Percentiles rank a stretch among this genome's conserved stretches.
Conservation (phyloP, 2,888 invertebrate genomes). For the Linnaemya tessellans region DNA sequence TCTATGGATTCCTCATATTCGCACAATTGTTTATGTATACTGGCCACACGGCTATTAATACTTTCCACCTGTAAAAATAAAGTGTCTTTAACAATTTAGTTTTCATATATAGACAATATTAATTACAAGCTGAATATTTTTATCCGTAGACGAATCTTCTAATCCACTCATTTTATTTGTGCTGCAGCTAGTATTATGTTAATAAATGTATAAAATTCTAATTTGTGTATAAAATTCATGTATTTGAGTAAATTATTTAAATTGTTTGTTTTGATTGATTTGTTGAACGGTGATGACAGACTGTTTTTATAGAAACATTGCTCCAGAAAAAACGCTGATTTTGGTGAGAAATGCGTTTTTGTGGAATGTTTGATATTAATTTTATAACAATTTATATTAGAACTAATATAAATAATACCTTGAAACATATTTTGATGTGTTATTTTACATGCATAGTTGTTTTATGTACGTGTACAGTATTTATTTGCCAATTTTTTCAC, state of each 20-base stretch:
- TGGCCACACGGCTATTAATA: conserved; percentile 72
- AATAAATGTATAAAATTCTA: too few species aligned
- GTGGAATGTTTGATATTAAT: too few species aligned
- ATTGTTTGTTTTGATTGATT: neutral
- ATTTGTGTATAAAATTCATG: neutral
- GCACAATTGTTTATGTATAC: conserved; percentile 73
- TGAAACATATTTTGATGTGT: too few species aligned
- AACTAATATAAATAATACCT: too few species aligned
- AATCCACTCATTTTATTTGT: conserved; percentile 42
- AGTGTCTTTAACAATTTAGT: neutral
- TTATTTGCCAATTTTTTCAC: too few species aligned
- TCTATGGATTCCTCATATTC: conserved; percentile 70
- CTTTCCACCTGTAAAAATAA: conserved; percentile 57
- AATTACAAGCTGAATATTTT: conserved; percentile 56
- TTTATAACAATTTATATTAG: too few species aligned
- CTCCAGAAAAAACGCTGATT: too few species aligned
- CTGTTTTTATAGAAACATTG: too few species aligned
- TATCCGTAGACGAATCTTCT: conserved; percentile 14
- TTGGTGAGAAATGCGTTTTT: too few species aligned
- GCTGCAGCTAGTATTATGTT: neutral
- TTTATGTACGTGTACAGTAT: too few species aligned
- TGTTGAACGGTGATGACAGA: neutral
- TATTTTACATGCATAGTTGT: too few species aligned
- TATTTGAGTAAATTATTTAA: neutral
- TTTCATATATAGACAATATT: neutral